These are phyloP conservation scores for Ictidomys tridecemlineatus DNA, from an alignment of 2,113 vertebrate species.

Conservation along the genomic window DNA sequence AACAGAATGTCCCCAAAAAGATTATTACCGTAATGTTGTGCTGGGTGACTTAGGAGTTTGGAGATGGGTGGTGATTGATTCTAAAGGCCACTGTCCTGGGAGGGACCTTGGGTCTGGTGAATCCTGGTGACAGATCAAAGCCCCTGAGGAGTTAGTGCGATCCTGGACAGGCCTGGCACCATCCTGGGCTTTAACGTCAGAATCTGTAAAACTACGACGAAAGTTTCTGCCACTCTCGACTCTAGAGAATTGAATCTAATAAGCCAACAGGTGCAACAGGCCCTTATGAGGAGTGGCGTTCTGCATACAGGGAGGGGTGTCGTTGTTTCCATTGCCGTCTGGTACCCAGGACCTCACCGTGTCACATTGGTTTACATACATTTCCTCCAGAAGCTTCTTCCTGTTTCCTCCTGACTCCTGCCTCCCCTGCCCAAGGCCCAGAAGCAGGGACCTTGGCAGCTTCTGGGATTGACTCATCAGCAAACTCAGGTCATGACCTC, in stretches of 20 bases:
- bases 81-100: not conserved
- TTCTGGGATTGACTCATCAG: not conserved
- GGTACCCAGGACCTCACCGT: not conserved
- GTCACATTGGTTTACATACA: not conserved
- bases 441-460: not conserved
- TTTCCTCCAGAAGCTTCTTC: not conserved
- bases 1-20: not conserved
- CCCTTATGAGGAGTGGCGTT: not conserved
- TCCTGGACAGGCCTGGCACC: not conserved
- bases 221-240: not conserved
- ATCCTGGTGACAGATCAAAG: not conserved
- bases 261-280: not conserved
- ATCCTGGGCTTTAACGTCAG: not conserved
- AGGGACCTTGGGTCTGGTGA: not conserved
- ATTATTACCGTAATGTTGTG: not conserved
- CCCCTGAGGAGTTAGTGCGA: not conserved
- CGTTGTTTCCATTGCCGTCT: not conserved
- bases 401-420: not conserved
- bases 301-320: not conserved
- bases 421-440: no score
- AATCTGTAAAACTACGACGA: not conserved
- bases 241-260: not conserved
- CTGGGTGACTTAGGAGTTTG: not conserved
- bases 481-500: not conserved
- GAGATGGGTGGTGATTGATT: not conserved